phyloP scores from a whole-genome alignment of 2,113 vertebrate genomes.

The Trogon surrucura region DNA sequence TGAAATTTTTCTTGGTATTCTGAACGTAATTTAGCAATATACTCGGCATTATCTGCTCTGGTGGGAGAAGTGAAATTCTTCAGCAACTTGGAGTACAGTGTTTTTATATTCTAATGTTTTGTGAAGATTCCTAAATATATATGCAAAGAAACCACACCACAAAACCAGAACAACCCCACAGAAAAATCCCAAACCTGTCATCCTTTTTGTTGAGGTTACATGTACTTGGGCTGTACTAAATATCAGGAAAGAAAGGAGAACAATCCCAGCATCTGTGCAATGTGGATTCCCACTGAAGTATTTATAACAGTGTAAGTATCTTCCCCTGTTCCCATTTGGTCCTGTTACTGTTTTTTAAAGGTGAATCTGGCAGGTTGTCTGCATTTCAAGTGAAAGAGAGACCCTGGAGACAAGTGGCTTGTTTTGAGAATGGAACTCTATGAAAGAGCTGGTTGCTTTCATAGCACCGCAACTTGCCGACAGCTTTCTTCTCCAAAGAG shows the following conservation, averaged over 20 bases:
- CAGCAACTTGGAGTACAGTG: not conserved
- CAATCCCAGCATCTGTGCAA: not conserved
- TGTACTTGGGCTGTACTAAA: not conserved
- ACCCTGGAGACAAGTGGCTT: slow-evolving; percentile 24
- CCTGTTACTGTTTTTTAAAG: slow-evolving; percentile 31
- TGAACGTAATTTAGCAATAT: not conserved
- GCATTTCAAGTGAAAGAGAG: slow-evolving; percentile 1
- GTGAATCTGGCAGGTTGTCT: slow-evolving; percentile 51
- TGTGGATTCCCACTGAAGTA: slow-evolving; percentile 12
- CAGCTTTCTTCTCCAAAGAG: not conserved
- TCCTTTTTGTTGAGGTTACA: not conserved
- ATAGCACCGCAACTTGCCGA: not conserved
- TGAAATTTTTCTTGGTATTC: not conserved
- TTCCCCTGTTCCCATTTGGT: slow-evolving; percentile 5
- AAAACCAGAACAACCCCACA: not conserved
- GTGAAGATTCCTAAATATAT: not conserved
- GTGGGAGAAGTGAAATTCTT: not conserved
- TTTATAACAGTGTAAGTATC: not conserved
- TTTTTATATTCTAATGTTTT: not conserved
- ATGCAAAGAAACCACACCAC: not conserved
- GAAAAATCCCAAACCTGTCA: not conserved
- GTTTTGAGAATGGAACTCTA: slow-evolving; percentile 5
- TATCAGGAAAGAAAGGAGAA: not conserved
- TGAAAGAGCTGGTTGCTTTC: slow-evolving; percentile 26
- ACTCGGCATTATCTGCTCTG: not conserved